phyloP scores from a whole-genome alignment of 1,140 invertebrate genomes.

The Eubasilissa regina region DNA sequence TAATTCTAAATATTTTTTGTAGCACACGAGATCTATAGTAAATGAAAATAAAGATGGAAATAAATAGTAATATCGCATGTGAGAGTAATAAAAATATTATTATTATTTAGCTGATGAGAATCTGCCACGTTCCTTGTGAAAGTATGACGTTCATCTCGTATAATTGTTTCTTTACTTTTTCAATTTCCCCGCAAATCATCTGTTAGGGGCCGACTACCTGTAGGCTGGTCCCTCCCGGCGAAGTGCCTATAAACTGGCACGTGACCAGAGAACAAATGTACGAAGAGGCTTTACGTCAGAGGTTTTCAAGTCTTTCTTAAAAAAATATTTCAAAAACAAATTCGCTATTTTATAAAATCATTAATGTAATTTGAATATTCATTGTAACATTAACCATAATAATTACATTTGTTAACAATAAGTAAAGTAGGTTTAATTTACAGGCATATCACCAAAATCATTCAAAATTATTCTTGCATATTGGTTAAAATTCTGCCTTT shows the following conservation, averaged over 20 bases:
- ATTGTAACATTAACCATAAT: too few species aligned
- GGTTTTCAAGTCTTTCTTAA: neutral
- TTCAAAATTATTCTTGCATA: too few species aligned
- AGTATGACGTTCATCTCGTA: neutral
- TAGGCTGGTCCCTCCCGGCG: slow-evolving; percentile 40
- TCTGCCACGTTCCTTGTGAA: neutral
- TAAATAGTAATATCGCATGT: neutral
- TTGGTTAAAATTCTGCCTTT: too few species aligned
- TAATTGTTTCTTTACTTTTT: slow-evolving; percentile 32
- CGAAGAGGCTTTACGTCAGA: slow-evolving; percentile 5
- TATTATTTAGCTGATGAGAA: neutral
- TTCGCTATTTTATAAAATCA: neutral
- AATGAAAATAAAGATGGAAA: too few species aligned
- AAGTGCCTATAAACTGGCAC: slow-evolving; percentile 58
- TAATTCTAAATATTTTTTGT: too few species aligned
- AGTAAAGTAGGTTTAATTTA: too few species aligned
- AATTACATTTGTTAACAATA: too few species aligned
- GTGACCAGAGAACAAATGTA: slow-evolving; percentile 56
- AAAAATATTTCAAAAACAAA: neutral
- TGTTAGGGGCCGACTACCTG: slow-evolving; percentile 48
- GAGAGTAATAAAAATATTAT: too few species aligned
- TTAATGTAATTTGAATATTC: neutral
- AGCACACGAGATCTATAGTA: too few species aligned
- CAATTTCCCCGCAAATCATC: slow-evolving; percentile 40
- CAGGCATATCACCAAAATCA: too few species aligned